Conservation (phyloP, 1,140 invertebrate genomes). For the Leptinotarsa lineolata region DNA sequence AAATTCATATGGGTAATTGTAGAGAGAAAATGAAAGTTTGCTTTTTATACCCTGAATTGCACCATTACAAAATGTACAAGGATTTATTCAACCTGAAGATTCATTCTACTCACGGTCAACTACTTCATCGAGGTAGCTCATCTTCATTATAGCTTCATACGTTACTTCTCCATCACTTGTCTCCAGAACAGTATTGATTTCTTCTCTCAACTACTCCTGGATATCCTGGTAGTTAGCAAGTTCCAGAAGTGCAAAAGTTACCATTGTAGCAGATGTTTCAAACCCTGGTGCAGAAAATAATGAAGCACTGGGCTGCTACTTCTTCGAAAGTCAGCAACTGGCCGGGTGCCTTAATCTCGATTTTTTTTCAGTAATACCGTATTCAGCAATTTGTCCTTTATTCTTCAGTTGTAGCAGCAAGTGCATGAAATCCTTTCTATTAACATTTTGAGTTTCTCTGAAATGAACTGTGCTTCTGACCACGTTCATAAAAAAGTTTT, state of each 20-base stretch:
- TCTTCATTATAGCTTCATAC: slow-evolving; percentile 63
- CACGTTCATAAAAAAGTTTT: slow-evolving; percentile 56
- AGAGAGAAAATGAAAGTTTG: too few species aligned
- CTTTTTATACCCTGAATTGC: too few species aligned
- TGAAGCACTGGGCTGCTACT: slow-evolving; percentile 55
- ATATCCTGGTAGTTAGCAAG: slow-evolving; percentile 57
- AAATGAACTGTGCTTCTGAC: slow-evolving; percentile 38
- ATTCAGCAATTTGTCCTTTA: slow-evolving; percentile 52
- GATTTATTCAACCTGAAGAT: too few species aligned
- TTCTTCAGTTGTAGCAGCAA: slow-evolving; percentile 60
- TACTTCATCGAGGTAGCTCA: slow-evolving; percentile 55
- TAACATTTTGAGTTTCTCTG: slow-evolving; percentile 58
- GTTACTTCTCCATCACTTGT: slow-evolving; percentile 53
- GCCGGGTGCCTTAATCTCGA: slow-evolving; percentile 21
- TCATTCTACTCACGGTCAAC: slow-evolving; percentile 53
- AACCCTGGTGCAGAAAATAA: slow-evolving; percentile 62
- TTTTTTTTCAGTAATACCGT: slow-evolving; percentile 38
- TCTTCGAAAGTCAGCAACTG: slow-evolving; percentile 47
- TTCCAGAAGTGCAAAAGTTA: slow-evolving; percentile 58
- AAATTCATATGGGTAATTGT: too few species aligned
- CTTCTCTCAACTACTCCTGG: slow-evolving; percentile 57
- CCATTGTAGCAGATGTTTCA: slow-evolving; percentile 58
- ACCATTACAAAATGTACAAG: too few species aligned
- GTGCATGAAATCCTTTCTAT: slow-evolving; percentile 62
- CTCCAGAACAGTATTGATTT: slow-evolving; percentile 40